Evolutionary conservation across 2,888 invertebrate genomes (phyloP).

Genomic region (Pecten maximus): DNA sequence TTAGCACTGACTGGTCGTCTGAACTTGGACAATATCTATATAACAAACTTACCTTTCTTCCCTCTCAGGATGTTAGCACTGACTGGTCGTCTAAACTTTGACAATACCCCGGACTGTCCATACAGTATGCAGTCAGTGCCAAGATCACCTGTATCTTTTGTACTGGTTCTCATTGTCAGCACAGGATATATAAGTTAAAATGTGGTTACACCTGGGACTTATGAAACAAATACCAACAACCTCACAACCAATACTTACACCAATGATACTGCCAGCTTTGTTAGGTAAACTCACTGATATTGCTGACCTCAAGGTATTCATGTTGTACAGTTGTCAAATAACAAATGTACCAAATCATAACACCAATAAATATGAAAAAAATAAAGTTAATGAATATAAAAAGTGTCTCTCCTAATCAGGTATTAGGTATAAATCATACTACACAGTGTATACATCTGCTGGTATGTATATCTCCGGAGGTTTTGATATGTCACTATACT

Average conservation of each 20-base stretch:
- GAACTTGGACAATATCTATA: not conserved
- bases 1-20: not conserved
- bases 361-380: no score
- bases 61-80: constrained; percentile 41
- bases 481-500: no score
- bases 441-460: no score
- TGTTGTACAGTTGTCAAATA: no score
- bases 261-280: not conserved
- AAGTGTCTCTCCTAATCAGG: no score
- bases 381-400: no score
- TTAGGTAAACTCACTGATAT: not conserved
- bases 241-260: not conserved
- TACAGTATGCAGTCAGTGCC: not conserved
- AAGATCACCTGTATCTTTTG: not conserved
- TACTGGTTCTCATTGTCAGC: constrained; percentile 1
- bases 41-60: not conserved
- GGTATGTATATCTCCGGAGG: no score
- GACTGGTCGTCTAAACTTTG: constrained; percentile 44
- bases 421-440: no score
- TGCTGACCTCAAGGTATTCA: not conserved
- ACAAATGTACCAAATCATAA: no score
- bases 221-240: not conserved
- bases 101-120: constrained; percentile 41
- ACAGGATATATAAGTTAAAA: not conserved
- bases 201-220: not conserved